phyloP scores from a whole-genome alignment of 2,888 invertebrate genomes.

The Leucophenga maculata region DNA sequence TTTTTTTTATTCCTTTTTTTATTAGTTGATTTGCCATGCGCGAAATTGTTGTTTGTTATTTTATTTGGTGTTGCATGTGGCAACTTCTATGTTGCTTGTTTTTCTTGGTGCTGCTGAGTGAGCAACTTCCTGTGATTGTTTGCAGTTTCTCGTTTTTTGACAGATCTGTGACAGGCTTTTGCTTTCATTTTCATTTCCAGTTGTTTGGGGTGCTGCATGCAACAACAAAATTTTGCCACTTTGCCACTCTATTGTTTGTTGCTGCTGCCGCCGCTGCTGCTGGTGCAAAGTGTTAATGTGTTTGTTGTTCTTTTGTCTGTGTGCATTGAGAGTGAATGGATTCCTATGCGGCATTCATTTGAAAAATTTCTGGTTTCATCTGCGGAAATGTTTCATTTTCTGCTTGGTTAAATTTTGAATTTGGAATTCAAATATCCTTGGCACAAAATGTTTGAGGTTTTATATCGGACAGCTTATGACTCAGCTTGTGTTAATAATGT shows the following conservation, averaged over 20 bases:
- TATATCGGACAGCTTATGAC: too few relatives aligned
- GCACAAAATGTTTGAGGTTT: too few relatives aligned
- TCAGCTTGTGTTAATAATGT: too few relatives aligned
- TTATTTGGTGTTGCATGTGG: slow-evolving; percentile 45
- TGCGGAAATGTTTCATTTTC: slow-evolving; percentile 61
- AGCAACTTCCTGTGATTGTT: slow-evolving; percentile 65
- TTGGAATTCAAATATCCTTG: not conserved
- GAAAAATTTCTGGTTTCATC: slow-evolving; percentile 17
- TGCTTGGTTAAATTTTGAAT: slow-evolving; percentile 43
- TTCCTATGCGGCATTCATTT: not conserved
- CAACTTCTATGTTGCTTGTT: slow-evolving; percentile 17
- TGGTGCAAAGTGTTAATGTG: slow-evolving; percentile 22
- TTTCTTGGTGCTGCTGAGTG: slow-evolving; percentile 32
- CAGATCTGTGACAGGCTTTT: slow-evolving; percentile 60
- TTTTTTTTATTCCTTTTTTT: slow-evolving; percentile 39
- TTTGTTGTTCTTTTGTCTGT: slow-evolving; percentile 9
- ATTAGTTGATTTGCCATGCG: slow-evolving; percentile 54
- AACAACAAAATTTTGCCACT: slow-evolving; percentile 46
- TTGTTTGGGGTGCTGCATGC: slow-evolving; percentile 1
- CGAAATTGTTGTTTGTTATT: slow-evolving; percentile 67
- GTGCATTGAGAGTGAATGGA: not conserved
- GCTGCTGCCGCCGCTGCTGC: slow-evolving; percentile 23
- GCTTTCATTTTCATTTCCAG: slow-evolving; percentile 15
- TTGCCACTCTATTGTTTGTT: slow-evolving; percentile 56
- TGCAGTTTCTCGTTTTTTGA: slow-evolving; percentile 60